Percentiles rank a stretch among this genome's conserved stretches.
Conservation (phyloP, 2,888 invertebrate genomes). For the Sacculina carcini region DNA sequence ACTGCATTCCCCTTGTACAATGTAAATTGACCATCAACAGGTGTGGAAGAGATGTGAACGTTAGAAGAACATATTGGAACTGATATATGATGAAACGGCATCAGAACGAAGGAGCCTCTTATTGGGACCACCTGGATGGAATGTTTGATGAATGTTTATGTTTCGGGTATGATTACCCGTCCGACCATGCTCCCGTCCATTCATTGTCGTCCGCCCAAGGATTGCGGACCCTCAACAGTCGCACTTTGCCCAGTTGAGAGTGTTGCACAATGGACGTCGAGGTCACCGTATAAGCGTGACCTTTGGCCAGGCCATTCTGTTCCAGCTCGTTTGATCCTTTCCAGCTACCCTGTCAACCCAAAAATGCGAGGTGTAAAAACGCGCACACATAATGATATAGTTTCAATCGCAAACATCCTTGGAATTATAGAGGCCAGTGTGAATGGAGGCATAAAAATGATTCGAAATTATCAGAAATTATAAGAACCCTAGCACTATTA, state of each 20-base stretch:
- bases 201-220: slow-evolving; percentile 25
- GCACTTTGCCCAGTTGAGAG: slow-evolving; percentile 13
- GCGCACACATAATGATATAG: too few relatives aligned
- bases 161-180: slow-evolving; percentile 11
- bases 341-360: slow-evolving; percentile 16
- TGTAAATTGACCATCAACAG: too few relatives aligned
- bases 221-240: slow-evolving; percentile 22
- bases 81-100: too few relatives aligned
- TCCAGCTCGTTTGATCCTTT: slow-evolving; percentile 18
- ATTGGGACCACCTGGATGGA: too few relatives aligned
- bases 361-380: background rate
- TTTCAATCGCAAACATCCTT: too few relatives aligned
- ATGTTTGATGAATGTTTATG: too few relatives aligned
- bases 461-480: too few relatives aligned
- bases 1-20: too few relatives aligned
- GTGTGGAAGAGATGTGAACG: too few relatives aligned
- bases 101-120: too few relatives aligned
- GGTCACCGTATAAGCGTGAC: slow-evolving; percentile 25
- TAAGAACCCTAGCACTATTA: too few relatives aligned
- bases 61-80: too few relatives aligned
- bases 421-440: background rate
- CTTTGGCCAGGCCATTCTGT: slow-evolving; percentile 22
- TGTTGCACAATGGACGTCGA: slow-evolving; percentile 19
- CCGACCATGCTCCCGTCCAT: slow-evolving; percentile 25
- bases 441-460: background rate